Evolutionary conservation across 2,888 invertebrate genomes (phyloP), one percentile per base, ranked within the genome.

Genomic region (Dioctria rufipes): DNA sequence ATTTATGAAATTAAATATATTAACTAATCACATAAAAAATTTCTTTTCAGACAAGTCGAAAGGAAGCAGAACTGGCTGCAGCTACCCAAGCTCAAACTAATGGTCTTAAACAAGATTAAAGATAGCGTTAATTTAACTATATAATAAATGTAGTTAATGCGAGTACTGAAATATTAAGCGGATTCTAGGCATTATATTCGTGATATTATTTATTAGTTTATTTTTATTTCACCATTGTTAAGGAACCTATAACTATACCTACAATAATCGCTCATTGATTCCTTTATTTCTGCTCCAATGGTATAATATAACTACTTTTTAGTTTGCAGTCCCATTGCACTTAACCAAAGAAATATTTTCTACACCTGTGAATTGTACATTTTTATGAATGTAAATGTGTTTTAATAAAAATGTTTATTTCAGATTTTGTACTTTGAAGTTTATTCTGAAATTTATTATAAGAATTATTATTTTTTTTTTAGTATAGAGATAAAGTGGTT

Each of bases 31-130:
- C 25, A 25, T 25, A 25, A 25, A 25, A 25, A 25, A 25, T 80
- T 83, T 85, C 85, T 8, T 87, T 91, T 89, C 90, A 92, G 92
- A 88, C 92, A 89, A 88, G 92, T 89, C 84, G 92, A 84, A 90
- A 92, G 80, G 92, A 92, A 85, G 90, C 90, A 37, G 88, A 88
- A 83, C 83, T 89, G 73, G 90, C 90, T 85, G 87, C 88, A 60
- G 89, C 90, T 43, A 89, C 90, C 77, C 87, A 87, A 80, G 90
- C 92, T 81, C 92, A 92, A 84, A 90, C 92, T 81, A 92, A 92
- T 85, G 92, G 92, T 78, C 89, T 92, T 82, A 92, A 92, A 86
- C 91, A 92, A 87, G 92, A 92, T 83, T 92, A 91, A 89, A 84
- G 6, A 40, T n/a, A 63, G 61, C 6, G 67, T 43, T 42, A 67